Percentiles rank a stretch among this genome's conserved stretches.
These are phyloP conservation scores for Anastatus disparis DNA, from an alignment of 1,140 invertebrate genomes.

Conservation along the genomic window DNA sequence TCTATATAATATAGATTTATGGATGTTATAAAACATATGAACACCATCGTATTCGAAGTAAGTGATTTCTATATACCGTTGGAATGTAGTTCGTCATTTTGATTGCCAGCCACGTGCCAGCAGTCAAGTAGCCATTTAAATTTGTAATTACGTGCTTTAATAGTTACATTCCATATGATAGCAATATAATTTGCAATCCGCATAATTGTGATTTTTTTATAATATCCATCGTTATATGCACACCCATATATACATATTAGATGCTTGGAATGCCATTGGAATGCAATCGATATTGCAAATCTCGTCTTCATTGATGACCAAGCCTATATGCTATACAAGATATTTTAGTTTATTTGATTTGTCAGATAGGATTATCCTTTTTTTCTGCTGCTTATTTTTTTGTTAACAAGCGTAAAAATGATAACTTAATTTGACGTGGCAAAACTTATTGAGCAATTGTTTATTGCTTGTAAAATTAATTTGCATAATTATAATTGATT, in stretches of 20 bases:
- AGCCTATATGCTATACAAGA: too few species aligned
- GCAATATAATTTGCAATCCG: conserved; percentile 18
- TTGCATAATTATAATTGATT: conserved; percentile 3
- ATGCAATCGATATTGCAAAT: background rate
- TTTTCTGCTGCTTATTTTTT: background rate
- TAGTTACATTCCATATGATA: conserved; percentile 29
- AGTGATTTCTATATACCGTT: conserved; percentile 28
- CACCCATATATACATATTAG: background rate
- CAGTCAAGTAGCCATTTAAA: conserved; percentile 10
- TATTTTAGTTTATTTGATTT: too few species aligned
- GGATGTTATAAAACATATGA: background rate
- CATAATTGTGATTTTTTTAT: background rate
- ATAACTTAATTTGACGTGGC: too few species aligned
- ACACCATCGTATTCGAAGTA: too few species aligned
- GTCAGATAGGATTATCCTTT: background rate
- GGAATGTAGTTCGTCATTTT: conserved; percentile 27
- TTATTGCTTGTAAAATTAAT: background rate
- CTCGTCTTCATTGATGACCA: too few species aligned
- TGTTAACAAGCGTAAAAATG: too few species aligned
- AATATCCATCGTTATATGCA: background rate
- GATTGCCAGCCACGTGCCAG: conserved; percentile 4
- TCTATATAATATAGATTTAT: background rate
- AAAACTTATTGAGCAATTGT: too few species aligned
- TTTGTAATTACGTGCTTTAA: conserved; percentile 20
- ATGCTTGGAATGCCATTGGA: background rate